phyloP scores from a whole-genome alignment of 2,113 vertebrate species.

The Nestor notabilis region DNA sequence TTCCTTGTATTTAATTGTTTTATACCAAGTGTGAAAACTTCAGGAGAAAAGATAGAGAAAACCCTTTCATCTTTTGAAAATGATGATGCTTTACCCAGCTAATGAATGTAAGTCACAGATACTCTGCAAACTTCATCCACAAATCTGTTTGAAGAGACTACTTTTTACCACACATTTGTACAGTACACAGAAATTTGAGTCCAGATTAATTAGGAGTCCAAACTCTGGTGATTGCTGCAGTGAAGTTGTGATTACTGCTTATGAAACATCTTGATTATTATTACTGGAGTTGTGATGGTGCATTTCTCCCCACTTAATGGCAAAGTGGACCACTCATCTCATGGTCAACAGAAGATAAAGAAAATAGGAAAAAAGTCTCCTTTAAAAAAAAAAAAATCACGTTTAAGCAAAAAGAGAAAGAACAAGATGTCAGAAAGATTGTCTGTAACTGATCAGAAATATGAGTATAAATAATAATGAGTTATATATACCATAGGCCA shows the following conservation, averaged over 20 bases:
- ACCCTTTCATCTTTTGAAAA: neutral
- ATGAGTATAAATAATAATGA: neutral
- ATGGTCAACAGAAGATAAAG: neutral
- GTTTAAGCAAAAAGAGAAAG: neutral
- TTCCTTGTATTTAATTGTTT: neutral
- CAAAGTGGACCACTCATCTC: neutral
- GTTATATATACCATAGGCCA: neutral
- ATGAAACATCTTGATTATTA: neutral
- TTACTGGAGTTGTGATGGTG: neutral
- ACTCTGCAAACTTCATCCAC: neutral
- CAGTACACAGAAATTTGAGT: neutral
- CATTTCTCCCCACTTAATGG: neutral
- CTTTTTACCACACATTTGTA: neutral
- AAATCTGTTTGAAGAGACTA: constrained; percentile 31
- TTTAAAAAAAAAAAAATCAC: neutral
- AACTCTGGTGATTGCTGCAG: neutral
- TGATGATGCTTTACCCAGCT: neutral
- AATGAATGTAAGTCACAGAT: neutral
- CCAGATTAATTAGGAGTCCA: neutral
- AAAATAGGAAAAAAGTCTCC: neutral
- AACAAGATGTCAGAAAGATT: neutral
- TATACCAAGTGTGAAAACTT: neutral
- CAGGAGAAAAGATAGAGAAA: neutral
- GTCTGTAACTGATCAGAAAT: neutral
- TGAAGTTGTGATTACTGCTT: neutral